These are phyloP conservation scores for Octopus sinensis DNA, from an alignment of 1,140 invertebrate genomes.

Conservation along the genomic window DNA sequence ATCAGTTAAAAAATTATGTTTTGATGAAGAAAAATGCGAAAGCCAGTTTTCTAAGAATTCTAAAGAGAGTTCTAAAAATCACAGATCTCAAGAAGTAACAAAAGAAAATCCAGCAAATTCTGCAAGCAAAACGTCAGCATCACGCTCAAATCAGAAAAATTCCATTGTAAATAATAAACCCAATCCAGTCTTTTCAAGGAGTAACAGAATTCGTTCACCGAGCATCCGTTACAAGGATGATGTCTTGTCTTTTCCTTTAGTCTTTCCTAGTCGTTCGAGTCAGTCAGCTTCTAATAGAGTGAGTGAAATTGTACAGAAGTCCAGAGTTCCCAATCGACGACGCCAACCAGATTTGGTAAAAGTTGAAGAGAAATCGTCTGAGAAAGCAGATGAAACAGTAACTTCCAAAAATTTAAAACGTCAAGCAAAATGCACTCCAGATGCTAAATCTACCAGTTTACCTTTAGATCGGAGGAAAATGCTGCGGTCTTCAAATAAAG, in stretches of 20 bases:
- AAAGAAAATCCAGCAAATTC: neutral
- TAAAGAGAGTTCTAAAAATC: neutral
- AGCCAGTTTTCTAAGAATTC: neutral
- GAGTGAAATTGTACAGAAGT: neutral
- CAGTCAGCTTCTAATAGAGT: conserved; percentile 6
- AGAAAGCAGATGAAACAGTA: too few species aligned
- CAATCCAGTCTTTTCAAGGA: neutral
- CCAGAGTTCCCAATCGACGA: neutral
- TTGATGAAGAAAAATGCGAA: neutral
- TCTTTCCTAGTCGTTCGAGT: neutral
- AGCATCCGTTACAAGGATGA: conserved; percentile 10
- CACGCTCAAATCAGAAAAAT: neutral
- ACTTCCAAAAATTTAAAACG: too few species aligned
- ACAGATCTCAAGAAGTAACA: neutral
- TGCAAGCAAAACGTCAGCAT: neutral
- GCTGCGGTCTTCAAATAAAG: too few species aligned
- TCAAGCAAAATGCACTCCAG: too few species aligned
- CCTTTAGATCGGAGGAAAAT: too few species aligned
- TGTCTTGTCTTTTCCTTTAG: conserved; percentile 7
- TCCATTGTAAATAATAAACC: neutral
- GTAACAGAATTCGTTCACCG: conserved; percentile 1
- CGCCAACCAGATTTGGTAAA: neutral
- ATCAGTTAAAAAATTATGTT: neutral
- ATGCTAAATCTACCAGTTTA: too few species aligned
- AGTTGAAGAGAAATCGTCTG: too few species aligned